phyloP scores from a whole-genome alignment of 2,113 vertebrate species.

The Gadus chalcogrammus region DNA sequence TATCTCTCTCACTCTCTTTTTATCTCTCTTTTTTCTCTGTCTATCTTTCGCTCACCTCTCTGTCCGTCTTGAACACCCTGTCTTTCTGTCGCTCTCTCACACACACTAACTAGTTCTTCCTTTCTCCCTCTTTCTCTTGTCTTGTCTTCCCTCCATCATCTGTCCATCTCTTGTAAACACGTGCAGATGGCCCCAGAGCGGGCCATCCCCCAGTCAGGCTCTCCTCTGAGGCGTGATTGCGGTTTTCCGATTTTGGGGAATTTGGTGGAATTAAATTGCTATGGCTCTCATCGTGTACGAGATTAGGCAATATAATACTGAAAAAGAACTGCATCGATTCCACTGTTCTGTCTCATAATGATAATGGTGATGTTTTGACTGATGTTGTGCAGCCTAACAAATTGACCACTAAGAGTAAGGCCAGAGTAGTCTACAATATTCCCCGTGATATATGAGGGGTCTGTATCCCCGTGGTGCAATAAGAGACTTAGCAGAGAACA shows the following conservation, averaged over 20 bases:
- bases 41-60: background rate
- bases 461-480: constrained; percentile 35
- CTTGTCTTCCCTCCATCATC: background rate
- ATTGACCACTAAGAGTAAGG: constrained; percentile 24
- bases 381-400: constrained; percentile 30
- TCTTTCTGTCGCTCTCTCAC: background rate
- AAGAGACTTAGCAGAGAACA: constrained; percentile 45
- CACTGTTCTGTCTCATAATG: constrained; percentile 39
- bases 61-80: too few species aligned
- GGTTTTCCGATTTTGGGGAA: background rate
- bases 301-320: constrained; percentile 27
- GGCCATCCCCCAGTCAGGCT: background rate
- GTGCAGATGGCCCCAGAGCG: constrained; percentile 8
- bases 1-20: too few species aligned
- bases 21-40: too few species aligned
- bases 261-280: background rate
- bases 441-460: constrained; percentile 37
- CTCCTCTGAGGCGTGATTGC: background rate
- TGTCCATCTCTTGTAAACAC: constrained; percentile 24
- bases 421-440: constrained; percentile 10
- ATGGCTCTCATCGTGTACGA: constrained; percentile 5
- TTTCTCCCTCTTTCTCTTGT: background rate
- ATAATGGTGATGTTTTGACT: constrained; percentile 15
- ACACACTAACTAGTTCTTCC: too few species aligned
- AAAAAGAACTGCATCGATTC: constrained; percentile 33